Conservation (phyloP, 2,888 invertebrate species). For the Chrysolina oricalcia region DNA sequence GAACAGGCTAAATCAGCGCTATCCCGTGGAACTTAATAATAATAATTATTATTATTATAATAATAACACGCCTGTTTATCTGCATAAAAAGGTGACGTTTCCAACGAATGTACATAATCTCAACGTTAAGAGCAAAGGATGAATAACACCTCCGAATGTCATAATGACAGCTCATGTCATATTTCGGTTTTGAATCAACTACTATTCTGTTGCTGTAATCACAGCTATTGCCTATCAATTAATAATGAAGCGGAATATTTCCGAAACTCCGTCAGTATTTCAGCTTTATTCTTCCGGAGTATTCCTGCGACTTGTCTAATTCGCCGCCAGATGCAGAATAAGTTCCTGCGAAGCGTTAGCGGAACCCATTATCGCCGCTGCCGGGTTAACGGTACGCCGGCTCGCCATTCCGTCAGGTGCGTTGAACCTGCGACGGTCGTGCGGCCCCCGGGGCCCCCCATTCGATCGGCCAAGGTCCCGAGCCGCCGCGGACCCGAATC, state of each 20-base stretch:
- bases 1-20: no score
- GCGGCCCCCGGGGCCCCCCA: conserved; percentile 52
- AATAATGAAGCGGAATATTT: not conserved
- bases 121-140: no score
- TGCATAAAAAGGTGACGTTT: no score
- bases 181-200: no score
- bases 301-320: conserved; percentile 8
- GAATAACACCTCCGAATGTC: no score
- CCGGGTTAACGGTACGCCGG: conserved; percentile 67
- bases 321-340: conserved; percentile 24
- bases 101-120: no score
- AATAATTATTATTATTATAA: no score
- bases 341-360: conserved; percentile 62
- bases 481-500: conserved; percentile 36
- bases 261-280: not conserved
- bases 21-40: no score
- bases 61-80: no score
- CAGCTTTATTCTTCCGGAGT: not conserved
- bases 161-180: no score
- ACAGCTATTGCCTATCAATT: no score
- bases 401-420: conserved; percentile 72
- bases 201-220: no score
- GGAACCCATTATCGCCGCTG: conserved; percentile 68
- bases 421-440: conserved; percentile 67
- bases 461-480: conserved; percentile 52